Conservation (phyloP, 92 coral and sea anemone genomes). For the Montipora capitata region DNA sequence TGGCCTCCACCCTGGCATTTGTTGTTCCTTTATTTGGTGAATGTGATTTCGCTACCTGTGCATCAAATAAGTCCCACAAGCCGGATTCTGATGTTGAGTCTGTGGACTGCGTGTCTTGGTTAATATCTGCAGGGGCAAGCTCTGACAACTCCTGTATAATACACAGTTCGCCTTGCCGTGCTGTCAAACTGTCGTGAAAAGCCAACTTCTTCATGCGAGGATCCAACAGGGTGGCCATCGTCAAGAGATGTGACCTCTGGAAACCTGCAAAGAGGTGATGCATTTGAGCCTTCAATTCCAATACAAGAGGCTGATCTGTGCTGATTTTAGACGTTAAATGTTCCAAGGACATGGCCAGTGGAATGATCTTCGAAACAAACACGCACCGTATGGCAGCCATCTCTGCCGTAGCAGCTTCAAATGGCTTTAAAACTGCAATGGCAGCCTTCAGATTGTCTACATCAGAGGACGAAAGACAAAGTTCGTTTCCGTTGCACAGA, state of each 20-base stretch:
- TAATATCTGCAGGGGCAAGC: background rate
- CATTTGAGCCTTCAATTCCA: constrained; percentile 36
- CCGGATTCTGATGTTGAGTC: background rate
- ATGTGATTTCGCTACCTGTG: constrained; percentile 39
- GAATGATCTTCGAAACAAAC: constrained; percentile 41
- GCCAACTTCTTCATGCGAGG: constrained; percentile 61
- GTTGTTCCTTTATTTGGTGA: constrained; percentile 37
- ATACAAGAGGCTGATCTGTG: background rate
- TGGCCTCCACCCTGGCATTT: constrained; percentile 25
- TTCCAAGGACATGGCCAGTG: constrained; percentile 34
- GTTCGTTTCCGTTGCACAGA: constrained; percentile 16
- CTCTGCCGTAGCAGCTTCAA: constrained; percentile 39
- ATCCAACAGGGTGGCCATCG: constrained; percentile 51
- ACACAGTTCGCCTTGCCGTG: constrained; percentile 26
- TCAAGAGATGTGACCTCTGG: constrained; percentile 12
- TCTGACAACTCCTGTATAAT: constrained; percentile 40
- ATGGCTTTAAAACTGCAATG: constrained; percentile 42
- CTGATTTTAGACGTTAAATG: constrained; percentile 9
- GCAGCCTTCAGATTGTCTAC: constrained; percentile 37
- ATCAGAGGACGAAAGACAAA: constrained; percentile 53
- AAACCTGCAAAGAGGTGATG: constrained; percentile 31
- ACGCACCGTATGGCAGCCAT: constrained; percentile 7
- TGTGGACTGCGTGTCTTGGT: background rate
- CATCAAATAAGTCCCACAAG: constrained; percentile 53
- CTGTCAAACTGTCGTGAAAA: constrained; percentile 24